A percentile compares a stretch with the other conserved stretches of the same genome.
Evolutionary conservation across 2,888 invertebrate species (phyloP).

Genomic region (Galerucella calmariensis): DNA sequence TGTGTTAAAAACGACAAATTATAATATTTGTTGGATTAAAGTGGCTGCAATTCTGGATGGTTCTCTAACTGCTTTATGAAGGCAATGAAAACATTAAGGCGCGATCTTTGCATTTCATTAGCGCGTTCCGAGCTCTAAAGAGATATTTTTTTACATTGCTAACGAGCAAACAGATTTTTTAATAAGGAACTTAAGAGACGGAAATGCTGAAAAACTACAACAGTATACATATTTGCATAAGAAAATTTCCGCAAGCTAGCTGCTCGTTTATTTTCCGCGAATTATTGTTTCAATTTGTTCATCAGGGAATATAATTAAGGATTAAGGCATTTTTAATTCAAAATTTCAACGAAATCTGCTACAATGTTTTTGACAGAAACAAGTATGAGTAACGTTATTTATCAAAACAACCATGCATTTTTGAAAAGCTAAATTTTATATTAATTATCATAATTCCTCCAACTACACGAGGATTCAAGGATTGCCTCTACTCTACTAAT

Average conservation of each 20-base stretch:
- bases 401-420: background rate
- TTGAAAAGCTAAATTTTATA: too few species aligned
- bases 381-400: background rate
- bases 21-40: conserved; percentile 43
- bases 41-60: conserved; percentile 40
- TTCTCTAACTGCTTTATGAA: conserved; percentile 42
- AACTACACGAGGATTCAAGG: too few species aligned
- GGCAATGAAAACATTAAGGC: conserved; percentile 50
- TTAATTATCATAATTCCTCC: too few species aligned
- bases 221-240: conserved; percentile 53
- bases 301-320: conserved; percentile 2
- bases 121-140: conserved; percentile 48
- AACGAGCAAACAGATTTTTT: conserved; percentile 59
- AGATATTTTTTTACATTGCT: conserved; percentile 52
- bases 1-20: conserved; percentile 45
- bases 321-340: conserved; percentile 3
- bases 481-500: too few species aligned
- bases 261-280: conserved; percentile 25
- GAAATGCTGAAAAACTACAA: conserved; percentile 52
- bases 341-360: background rate
- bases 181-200: conserved; percentile 52
- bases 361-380: background rate
- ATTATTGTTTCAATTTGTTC: conserved; percentile 31
- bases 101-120: conserved; percentile 56
- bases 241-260: conserved; percentile 38